A percentile compares a stretch with the other conserved stretches of the same genome.
These are phyloP conservation scores for Phalera bucephala DNA, from an alignment of 2,888 invertebrate species.

Conservation along the genomic window DNA sequence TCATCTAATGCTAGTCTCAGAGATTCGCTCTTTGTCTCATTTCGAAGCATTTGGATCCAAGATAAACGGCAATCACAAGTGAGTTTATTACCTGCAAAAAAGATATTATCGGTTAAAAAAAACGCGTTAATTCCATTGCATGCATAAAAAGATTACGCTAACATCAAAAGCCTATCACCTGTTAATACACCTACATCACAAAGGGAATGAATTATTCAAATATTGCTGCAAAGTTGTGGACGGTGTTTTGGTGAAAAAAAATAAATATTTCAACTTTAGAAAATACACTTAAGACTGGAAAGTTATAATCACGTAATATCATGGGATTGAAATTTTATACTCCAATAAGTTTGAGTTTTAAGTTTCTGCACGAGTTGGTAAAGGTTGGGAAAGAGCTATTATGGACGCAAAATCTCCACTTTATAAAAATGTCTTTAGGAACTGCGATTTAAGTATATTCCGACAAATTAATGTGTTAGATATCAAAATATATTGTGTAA, in stretches of 20 bases:
- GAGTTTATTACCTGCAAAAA: conserved; percentile 88
- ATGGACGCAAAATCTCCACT: conserved; percentile 2
- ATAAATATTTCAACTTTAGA: conserved; percentile 12
- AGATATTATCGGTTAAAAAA: conserved; percentile 4
- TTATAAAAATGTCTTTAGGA: conserved; percentile 6
- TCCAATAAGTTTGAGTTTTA: conserved; percentile 12
- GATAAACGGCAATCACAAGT: conserved; percentile 91
- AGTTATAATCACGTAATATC: conserved; percentile 27
- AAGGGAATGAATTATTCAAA: conserved; percentile 16
- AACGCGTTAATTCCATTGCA: not conserved
- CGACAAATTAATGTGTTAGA: not conserved
- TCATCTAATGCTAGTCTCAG: conserved; percentile 87
- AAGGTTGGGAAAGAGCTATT: conserved; percentile 4
- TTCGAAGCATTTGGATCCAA: conserved; percentile 89
- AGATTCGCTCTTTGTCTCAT: conserved; percentile 88
- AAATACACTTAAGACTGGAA: conserved; percentile 16
- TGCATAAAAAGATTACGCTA: not conserved
- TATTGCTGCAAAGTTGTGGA: conserved; percentile 8
- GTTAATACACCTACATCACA: conserved; percentile 2
- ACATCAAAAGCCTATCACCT: not conserved
- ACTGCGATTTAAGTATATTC: not conserved
- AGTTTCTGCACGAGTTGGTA: conserved; percentile 6
- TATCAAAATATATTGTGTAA: no score
- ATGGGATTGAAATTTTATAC: conserved; percentile 22
- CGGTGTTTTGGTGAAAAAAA: conserved; percentile 5